Evolutionary conservation across 2,797 vertebrate species (phyloP).

Genomic region (Picus viridis): DNA sequence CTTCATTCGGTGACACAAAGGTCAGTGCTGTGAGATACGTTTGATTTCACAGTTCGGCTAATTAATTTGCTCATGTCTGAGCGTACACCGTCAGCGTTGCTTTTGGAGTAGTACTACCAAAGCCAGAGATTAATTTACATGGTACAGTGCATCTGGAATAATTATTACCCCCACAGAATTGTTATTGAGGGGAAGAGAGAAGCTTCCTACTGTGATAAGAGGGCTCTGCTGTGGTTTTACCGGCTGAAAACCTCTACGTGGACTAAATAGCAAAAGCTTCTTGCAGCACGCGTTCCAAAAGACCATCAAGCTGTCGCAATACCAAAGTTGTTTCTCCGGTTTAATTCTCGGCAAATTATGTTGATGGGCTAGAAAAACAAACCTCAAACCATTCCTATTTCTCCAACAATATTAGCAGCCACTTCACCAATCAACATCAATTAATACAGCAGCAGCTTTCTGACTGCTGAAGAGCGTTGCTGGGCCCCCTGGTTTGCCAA

Average conservation of each 20-base stretch:
- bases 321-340: not conserved
- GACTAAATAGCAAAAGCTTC: not conserved
- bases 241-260: conserved; percentile 29
- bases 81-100: conserved; percentile 31
- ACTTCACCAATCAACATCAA: not conserved
- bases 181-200: conserved; percentile 70
- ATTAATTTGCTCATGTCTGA: conserved; percentile 77
- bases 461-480: not conserved
- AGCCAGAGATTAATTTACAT: conserved; percentile 72
- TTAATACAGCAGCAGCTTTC: not conserved
- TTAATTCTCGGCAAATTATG: not conserved
- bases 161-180: conserved; percentile 76
- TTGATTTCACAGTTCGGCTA: conserved; percentile 75
- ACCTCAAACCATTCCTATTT: not conserved
- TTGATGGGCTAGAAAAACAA: not conserved
- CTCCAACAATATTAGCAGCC: not conserved
- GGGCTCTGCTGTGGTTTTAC: conserved; percentile 41
- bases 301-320: not conserved
- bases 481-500: not conserved
- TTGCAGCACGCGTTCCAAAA: not conserved
- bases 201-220: conserved; percentile 67
- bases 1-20: conserved; percentile 56
- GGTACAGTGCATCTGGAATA: conserved; percentile 71
- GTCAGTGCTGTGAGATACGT: conserved; percentile 75
- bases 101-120: conserved; percentile 60